These are phyloP conservation scores for Leucophenga maculata DNA, from an alignment of 2,888 invertebrate genomes.

Conservation along the genomic window DNA sequence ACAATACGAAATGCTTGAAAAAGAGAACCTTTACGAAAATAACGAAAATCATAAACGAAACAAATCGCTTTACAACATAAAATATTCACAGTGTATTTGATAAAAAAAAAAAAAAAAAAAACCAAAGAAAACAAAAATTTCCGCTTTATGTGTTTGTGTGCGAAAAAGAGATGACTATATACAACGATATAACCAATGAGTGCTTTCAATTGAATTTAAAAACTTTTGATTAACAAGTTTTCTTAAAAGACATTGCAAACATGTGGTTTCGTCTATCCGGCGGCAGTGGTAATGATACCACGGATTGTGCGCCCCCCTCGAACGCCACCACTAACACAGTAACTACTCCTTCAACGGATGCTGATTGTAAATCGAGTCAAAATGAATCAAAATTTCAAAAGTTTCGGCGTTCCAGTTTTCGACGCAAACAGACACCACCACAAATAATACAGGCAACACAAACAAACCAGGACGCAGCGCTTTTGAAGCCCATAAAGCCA, in stretches of 20 bases:
- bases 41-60: not conserved
- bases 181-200: not conserved
- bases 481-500: conserved; percentile 6
- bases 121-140: not conserved
- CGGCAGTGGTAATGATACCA: conserved; percentile 22
- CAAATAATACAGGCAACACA: conserved; percentile 1
- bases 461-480: conserved; percentile 15
- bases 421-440: conserved; percentile 42
- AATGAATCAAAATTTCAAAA: conserved; percentile 50
- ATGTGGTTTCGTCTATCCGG: conserved; percentile 48
- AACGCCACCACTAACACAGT: not conserved
- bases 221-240: conserved; percentile 3
- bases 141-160: not conserved
- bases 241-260: conserved; percentile 1
- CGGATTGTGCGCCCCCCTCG: not conserved
- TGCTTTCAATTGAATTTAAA: conserved; percentile 1
- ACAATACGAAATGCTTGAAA: too few relatives aligned
- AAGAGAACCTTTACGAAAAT: not conserved
- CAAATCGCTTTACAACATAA: not conserved
- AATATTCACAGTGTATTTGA: conserved; percentile 12
- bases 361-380: not conserved
- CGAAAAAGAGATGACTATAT: not conserved
- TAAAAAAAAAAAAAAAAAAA: too few relatives aligned
- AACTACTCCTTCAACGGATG: not conserved
- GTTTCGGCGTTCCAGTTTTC: conserved; percentile 54